Conservation (phyloP, 2,888 invertebrate species). For the Eurois occulta region DNA sequence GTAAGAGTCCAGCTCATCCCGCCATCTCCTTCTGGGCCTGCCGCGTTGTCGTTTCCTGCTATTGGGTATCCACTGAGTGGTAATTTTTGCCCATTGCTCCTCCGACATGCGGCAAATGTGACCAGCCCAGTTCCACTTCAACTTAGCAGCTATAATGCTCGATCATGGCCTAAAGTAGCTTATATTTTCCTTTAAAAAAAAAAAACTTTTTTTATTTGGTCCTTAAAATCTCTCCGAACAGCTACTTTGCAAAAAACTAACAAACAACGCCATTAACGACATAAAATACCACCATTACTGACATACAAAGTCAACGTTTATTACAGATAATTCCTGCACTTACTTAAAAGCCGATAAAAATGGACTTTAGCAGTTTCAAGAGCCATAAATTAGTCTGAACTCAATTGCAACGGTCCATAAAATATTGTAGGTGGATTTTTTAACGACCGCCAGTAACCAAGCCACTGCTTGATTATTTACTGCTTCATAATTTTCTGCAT, state of each 20-base stretch:
- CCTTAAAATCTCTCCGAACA: not conserved
- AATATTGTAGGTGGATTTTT: constrained; percentile 33
- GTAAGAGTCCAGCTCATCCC: too few species aligned
- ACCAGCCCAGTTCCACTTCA: too few species aligned
- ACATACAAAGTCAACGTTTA: constrained; percentile 20
- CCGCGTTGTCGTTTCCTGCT: too few species aligned
- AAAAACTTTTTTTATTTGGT: not conserved
- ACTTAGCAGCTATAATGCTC: too few species aligned
- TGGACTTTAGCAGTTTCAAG: constrained; percentile 14
- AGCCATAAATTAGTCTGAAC: constrained; percentile 31
- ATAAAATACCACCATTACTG: not conserved
- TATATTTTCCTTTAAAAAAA: not conserved
- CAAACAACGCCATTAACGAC: not conserved
- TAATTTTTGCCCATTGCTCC: too few species aligned
- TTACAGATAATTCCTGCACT: constrained; percentile 29
- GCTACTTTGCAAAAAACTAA: not conserved
- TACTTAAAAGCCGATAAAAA: constrained; percentile 29
- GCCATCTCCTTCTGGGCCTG: too few species aligned
- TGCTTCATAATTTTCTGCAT: constrained; percentile 38
- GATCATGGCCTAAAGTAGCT: too few species aligned
- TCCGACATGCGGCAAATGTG: too few species aligned
- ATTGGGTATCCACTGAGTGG: too few species aligned
- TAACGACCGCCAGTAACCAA: constrained; percentile 18
- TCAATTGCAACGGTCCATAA: constrained; percentile 48
- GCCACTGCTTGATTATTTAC: constrained; percentile 27